These are phyloP conservation scores for Lepus europaeus DNA, from an alignment of 2,113 vertebrate species.

Conservation along the genomic window DNA sequence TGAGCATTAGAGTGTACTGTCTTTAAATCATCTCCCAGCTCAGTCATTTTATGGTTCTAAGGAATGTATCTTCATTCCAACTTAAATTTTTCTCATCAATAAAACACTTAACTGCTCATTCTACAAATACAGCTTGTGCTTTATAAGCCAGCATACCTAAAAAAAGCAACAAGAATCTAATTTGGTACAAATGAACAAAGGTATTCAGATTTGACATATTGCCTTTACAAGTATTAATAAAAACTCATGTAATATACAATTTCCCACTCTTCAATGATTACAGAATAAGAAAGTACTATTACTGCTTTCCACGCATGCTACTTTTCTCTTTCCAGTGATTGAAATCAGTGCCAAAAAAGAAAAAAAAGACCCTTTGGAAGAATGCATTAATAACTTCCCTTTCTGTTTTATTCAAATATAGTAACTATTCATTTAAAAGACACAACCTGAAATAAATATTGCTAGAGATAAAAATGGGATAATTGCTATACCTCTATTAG, in stretches of 20 bases:
- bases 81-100: slow-evolving; percentile 60
- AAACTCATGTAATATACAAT: slow-evolving; percentile 46
- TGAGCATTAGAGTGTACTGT: not conserved
- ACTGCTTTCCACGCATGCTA: not conserved
- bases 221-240: slow-evolving; percentile 58
- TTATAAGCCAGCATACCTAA: slow-evolving; percentile 28
- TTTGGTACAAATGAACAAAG: slow-evolving; percentile 57
- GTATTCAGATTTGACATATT: slow-evolving; percentile 60
- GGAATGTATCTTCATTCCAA: slow-evolving; percentile 41
- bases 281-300: slow-evolving; percentile 34
- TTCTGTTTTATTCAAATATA: slow-evolving; percentile 16
- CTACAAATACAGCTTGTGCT: slow-evolving; percentile 56
- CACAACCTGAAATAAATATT: not conserved
- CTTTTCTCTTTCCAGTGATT: slow-evolving; percentile 47
- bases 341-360: not conserved
- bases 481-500: not conserved
- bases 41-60: slow-evolving; percentile 20
- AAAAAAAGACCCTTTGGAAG: not conserved
- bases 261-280: slow-evolving; percentile 2
- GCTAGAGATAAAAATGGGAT: not conserved
- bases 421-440: slow-evolving; percentile 15
- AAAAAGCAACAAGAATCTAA: slow-evolving; percentile 43
- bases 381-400: not conserved
- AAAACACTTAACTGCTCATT: slow-evolving; percentile 62
- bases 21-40: not conserved